Evolutionary conservation across 2,797 vertebrate species (phyloP).

Genomic region (Sebastes hubbsi): DNA sequence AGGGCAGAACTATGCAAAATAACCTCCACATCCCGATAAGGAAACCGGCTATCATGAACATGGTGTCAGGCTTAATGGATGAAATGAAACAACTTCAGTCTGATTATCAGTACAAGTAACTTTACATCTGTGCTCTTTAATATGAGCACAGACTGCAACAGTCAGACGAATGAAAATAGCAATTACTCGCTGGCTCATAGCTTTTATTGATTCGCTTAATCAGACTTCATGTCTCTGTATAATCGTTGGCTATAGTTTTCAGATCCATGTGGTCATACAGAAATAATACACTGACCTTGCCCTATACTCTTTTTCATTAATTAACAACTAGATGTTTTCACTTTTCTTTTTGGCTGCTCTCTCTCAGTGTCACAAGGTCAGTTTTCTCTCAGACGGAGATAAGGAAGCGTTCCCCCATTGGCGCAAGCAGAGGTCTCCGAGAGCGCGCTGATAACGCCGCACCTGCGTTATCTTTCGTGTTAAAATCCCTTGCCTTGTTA

Average conservation of each 20-base stretch:
- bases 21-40: no score
- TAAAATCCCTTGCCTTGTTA: slow-evolving; percentile 75
- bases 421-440: slow-evolving; percentile 42
- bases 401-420: slow-evolving; percentile 38
- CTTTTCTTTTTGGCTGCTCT: slow-evolving; percentile 2
- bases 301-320: not conserved
- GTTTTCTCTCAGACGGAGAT: slow-evolving; percentile 43
- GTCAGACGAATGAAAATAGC: not conserved
- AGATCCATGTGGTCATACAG: not conserved
- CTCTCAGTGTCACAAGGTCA: slow-evolving; percentile 53
- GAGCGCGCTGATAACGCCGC: slow-evolving; percentile 53
- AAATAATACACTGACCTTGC: not conserved
- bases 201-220: not conserved
- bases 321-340: not conserved
- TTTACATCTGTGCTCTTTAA: not conserved
- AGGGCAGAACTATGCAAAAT: no score
- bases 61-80: no score
- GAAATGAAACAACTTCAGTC: no score
- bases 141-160: not conserved
- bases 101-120: no score
- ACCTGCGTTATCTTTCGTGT: slow-evolving; percentile 71
- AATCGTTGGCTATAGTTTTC: not conserved
- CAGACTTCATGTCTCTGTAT: not conserved
- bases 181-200: not conserved
- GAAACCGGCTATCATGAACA: no score